Evolutionary conservation across 1,140 invertebrate species (phyloP), one percentile per base, ranked within the genome.

Genomic region (Acromyrmex charruanus): DNA sequence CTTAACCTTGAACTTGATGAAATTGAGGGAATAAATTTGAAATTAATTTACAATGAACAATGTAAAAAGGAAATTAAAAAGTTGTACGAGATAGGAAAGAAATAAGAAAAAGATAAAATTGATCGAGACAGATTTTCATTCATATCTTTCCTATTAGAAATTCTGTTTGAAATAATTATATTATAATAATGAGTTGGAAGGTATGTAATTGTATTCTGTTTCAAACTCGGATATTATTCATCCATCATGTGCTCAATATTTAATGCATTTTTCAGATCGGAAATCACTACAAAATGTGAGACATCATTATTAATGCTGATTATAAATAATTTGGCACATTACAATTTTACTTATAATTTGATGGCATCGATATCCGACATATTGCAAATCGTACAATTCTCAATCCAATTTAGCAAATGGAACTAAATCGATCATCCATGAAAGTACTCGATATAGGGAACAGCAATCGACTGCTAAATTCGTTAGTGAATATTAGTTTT

Each of bases 401-500:
- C 74, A 31, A 85, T 55, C 44, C 72, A 85, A 65, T 85, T 85
- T 77, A 35, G 49, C 25, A 77, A 85, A 77, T 77, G 61, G 71
- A 65, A 59, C 31, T 44, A 68, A 68, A 68, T 65, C 72, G 82
- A 85, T 82, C 80, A 74, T 61, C 39, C 55, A 35, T 84, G 35
- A 74, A 75, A 84, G 80, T 63, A 74, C 69, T 74, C 68, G 61
- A 63, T 86, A 72, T 66, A 72, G 21, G 14, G 31, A 72, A 65
- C 49, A 72, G 49, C 58, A 35, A 85, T 85, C 28, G 58, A 44
- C 59, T 65, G 85, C 16, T 87, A 86, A 88, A 88, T 88, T 90
- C 77, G 74, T 88, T 88, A 86, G 75, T 49, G 68, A 80, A 71
- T 80, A 88, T 90, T 88, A 90, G 84, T 88, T 90, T 90, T 90